Conservation (phyloP, 2,797 vertebrate species). For the Parauchenoglanis punctatus region DNA sequence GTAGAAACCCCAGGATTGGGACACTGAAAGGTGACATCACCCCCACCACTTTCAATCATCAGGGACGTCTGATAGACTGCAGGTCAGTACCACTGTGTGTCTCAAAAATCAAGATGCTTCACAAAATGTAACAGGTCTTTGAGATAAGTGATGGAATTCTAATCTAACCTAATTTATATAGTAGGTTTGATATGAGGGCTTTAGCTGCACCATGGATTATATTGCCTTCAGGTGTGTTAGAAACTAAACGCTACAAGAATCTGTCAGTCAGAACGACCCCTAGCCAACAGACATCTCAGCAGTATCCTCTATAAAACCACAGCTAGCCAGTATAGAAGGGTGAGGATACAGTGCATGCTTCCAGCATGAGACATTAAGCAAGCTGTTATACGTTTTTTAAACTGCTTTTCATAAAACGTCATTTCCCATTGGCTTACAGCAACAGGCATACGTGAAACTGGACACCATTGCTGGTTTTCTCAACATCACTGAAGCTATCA, state of each 20-base stretch:
- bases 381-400: not conserved
- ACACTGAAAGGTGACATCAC: conserved; percentile 85
- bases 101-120: not conserved
- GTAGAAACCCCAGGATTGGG: conserved; percentile 81
- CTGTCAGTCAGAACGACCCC: not conserved
- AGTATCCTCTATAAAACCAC: not conserved
- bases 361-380: not conserved
- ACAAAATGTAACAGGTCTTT: not conserved
- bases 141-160: not conserved
- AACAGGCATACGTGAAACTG: not conserved
- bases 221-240: not conserved
- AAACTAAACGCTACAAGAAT: not conserved
- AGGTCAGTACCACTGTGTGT: conserved; percentile 71
- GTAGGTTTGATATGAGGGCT: not conserved
- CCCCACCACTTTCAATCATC: conserved; percentile 86
- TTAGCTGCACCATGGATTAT: not conserved
- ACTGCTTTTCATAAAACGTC: not conserved
- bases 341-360: not conserved
- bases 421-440: not conserved
- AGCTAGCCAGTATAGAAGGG: not conserved
- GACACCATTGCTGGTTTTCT: not conserved
- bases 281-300: not conserved
- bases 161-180: not conserved
- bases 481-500: not conserved
- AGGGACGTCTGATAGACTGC: conserved; percentile 87